Base-by-base conservation (phyloP, 2,797 vertebrate species). In the Sebastes minor region DNA sequence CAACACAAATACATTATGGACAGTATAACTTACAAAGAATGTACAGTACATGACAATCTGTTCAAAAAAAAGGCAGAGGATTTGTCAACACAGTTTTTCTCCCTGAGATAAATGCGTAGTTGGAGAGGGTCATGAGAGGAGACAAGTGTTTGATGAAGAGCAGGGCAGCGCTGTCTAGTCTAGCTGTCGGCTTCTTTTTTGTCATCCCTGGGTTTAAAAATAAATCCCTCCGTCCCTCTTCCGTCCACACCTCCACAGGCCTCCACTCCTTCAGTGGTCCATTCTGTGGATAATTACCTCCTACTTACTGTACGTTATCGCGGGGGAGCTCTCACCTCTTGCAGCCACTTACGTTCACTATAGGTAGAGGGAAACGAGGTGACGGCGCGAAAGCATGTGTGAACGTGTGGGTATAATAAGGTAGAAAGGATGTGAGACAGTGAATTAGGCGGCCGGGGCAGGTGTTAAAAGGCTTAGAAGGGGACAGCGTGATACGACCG, bases 131-230 rank as follows among this genome's bases (percentile, higher is more conserved):
- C 91, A 85, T 61, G 75, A 89, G 85, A 74, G 85, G 82, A 88
- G 82, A 89, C 76, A 78, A 88, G 86, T 74, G 86, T 91, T 89
- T 90, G 92, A 92, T 91, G 90, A 92, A 89, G 88, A 90, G 75
- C 81, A 80, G 82, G 70, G n/a, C 85, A 46, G 20, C 14, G 35
- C 80, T 71, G 78, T 82, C 74, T 81, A 1, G 59, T 78, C 85
- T 82, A 46, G 78, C 78, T 77, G 80, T 72, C 63, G 55, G 64
- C 78, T 72, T 84, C 84, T 80, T 87, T 49, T 92, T 84, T 93
- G 86, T 86, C 89, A 92, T 93, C 79, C 12, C 46, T 18, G 28
- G 91, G 80, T 93, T 94, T 95, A 94, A 94, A 95, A 96, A 96
- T 93, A 95, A 93, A 88, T 81, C 82, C 74, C 76, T 80, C 80